Base-by-base conservation (phyloP, 2,888 invertebrate genomes). In the Dilophus febrilis region DNA sequence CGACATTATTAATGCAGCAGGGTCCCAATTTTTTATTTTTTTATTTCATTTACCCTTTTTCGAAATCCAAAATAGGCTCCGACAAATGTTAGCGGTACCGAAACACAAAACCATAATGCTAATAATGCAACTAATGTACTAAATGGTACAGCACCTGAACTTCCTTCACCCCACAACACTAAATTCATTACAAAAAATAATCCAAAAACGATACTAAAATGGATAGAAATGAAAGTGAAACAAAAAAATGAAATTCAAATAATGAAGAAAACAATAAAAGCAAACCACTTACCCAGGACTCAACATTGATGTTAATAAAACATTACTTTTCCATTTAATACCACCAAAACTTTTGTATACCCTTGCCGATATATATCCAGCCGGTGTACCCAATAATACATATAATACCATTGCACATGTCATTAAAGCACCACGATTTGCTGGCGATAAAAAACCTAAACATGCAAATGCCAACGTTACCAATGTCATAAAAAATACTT, bases 261-360 rank as follows among this genome's bases (percentile, higher is more conserved):
- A 6, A 2, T 13, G 14, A 35, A 18, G n/a, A 17, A n/a, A 22
- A n/a, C 8, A 22, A 16, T 35, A 8, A 30, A 17, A 28, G 37
- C 3, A 38, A 18, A 13, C 42, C 26, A 51, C 71, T 67, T 64
- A 94, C 92, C 97, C 97, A 2, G 98, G 95, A 55, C 92, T 87
- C 12, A 98, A 70, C 74, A 94, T 87, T 5, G 95, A 90, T 1
- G 97, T 98, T 28, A 98, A 70, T 40, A 98, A 64, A 2, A 98
- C 91, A 64, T 98, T 98, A 43, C 88, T 87, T 66, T 97, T 98
- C 98, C 98, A 98, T 55, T 92, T 85, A 47, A 95, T 80, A 2
- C 98, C 98, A 10, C 95, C 95, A 63, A 97, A 95, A 64, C 92
- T 92, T 68, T 98, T 98, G 66, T 98, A 98, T 52, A 98, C 78